A percentile compares a stretch with the other conserved stretches of the same genome.
Conservation (phyloP, 2,113 vertebrate species). For the Macrotis lagotis region DNA sequence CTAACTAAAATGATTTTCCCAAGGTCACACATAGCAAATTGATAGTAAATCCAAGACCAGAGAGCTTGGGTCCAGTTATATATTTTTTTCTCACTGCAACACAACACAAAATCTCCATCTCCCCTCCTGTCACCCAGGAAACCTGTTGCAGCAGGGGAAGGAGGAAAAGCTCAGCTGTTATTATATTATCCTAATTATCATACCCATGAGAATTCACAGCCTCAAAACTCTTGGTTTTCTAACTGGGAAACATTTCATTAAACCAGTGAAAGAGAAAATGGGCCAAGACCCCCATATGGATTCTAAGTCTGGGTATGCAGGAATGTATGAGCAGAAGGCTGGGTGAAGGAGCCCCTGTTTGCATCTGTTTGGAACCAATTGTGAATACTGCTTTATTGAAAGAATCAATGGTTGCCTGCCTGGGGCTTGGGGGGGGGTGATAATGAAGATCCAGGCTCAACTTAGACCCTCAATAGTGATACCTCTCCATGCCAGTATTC, state of each 20-base stretch:
- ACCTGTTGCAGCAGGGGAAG: neutral
- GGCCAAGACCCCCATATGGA: neutral
- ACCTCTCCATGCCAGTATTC: neutral
- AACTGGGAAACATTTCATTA: rapidly evolving
- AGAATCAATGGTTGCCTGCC: neutral
- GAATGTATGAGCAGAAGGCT: neutral
- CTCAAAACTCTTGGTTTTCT: neutral
- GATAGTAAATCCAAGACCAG: neutral
- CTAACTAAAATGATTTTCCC: neutral
- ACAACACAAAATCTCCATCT: neutral
- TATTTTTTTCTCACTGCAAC: neutral
- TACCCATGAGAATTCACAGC: neutral
- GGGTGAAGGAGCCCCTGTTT: neutral
- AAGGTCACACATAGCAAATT: neutral
- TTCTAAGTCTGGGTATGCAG: neutral
- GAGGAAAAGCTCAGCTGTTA: neutral
- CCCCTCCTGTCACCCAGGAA: neutral
- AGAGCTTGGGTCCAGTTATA: neutral
- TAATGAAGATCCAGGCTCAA: neutral
- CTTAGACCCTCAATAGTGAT: neutral
- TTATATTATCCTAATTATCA: neutral
- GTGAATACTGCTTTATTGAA: neutral
- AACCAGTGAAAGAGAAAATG: neutral
- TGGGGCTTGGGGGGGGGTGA: neutral
- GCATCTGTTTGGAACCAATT: neutral